Percentiles rank a stretch among this genome's conserved stretches.
Evolutionary conservation across 2,113 vertebrate genomes (phyloP).

Genomic region (Sinocyclocheilus maitianheensis): DNA sequence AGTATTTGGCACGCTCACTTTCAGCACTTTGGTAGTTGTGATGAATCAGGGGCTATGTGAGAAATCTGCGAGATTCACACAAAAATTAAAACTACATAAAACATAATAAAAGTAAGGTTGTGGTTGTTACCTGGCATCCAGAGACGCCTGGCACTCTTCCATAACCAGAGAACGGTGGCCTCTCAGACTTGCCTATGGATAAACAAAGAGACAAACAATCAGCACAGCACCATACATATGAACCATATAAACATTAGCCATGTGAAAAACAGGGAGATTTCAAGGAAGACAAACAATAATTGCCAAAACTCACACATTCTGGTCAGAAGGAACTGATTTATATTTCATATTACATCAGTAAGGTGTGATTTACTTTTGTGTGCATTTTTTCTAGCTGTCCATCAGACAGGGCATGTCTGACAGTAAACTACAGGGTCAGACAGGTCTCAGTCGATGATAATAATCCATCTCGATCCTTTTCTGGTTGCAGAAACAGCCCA

Average conservation of each 20-base stretch:
- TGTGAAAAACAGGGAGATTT: conserved; percentile 6
- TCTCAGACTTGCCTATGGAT: conserved; percentile 88
- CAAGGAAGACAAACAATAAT: neutral
- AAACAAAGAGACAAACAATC: conserved; percentile 49
- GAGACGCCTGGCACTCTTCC: conserved; percentile 85
- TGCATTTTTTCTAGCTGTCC: neutral
- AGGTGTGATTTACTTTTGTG: conserved; percentile 12
- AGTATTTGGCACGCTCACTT: neutral
- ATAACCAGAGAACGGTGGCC: conserved; percentile 84
- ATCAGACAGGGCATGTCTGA: neutral
- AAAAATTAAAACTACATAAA: conserved; percentile 6
- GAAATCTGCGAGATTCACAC: neutral
- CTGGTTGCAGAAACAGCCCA: conserved; percentile 60
- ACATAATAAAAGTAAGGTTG: neutral
- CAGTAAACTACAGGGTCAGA: conserved; percentile 5
- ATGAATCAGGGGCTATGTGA: conserved; percentile 20
- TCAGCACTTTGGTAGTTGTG: conserved; percentile 19
- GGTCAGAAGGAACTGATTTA: neutral
- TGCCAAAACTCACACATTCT: conserved; percentile 27
- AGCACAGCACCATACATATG: conserved; percentile 19
- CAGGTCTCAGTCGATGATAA: neutral
- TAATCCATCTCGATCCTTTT: conserved; percentile 9
- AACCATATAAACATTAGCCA: neutral
- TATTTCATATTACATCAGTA: conserved; percentile 5
- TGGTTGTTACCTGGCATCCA: conserved; percentile 85